Conservation (phyloP, 2,888 invertebrate species). For the Hemithea aestivaria region DNA sequence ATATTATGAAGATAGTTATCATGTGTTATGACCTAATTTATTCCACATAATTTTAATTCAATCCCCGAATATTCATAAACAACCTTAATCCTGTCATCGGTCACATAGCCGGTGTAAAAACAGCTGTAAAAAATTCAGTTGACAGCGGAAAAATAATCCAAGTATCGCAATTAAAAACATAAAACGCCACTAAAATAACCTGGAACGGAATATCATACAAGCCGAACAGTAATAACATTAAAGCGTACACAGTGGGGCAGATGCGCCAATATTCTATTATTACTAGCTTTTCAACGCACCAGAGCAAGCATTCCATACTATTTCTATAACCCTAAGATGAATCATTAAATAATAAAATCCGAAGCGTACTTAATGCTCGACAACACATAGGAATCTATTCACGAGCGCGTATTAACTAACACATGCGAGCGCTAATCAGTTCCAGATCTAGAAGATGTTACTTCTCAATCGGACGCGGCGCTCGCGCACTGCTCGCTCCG, state of each 20-base stretch:
- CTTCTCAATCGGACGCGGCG: constrained; percentile 57
- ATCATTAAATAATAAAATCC: constrained; percentile 79
- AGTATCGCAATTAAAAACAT: constrained; percentile 73
- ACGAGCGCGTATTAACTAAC: constrained; percentile 62
- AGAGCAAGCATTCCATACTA: constrained; percentile 74
- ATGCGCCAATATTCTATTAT: constrained; percentile 78
- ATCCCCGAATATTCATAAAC: constrained; percentile 61
- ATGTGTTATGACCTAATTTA: constrained; percentile 58
- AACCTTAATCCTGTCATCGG: constrained; percentile 74
- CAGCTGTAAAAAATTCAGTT: constrained; percentile 68
- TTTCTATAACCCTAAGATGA: constrained; percentile 78
- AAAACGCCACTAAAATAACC: constrained; percentile 69
- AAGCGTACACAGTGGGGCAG: constrained; percentile 72
- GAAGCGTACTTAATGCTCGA: constrained; percentile 76
- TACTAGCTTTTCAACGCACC: constrained; percentile 71
- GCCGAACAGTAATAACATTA: constrained; percentile 70
- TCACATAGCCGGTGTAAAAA: constrained; percentile 62
- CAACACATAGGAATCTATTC: constrained; percentile 66
- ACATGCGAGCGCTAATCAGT: constrained; percentile 71
- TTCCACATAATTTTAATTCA: constrained; percentile 60
- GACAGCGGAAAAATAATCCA: constrained; percentile 65
- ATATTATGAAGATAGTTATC: constrained; percentile 52
- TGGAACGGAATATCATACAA: constrained; percentile 64
- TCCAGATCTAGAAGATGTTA: constrained; percentile 64
- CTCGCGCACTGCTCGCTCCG: constrained; percentile 42